Percentiles rank a stretch among this genome's conserved stretches.
Evolutionary conservation across 2,797 vertebrate species (phyloP).

Genomic region (Lophius americanus): DNA sequence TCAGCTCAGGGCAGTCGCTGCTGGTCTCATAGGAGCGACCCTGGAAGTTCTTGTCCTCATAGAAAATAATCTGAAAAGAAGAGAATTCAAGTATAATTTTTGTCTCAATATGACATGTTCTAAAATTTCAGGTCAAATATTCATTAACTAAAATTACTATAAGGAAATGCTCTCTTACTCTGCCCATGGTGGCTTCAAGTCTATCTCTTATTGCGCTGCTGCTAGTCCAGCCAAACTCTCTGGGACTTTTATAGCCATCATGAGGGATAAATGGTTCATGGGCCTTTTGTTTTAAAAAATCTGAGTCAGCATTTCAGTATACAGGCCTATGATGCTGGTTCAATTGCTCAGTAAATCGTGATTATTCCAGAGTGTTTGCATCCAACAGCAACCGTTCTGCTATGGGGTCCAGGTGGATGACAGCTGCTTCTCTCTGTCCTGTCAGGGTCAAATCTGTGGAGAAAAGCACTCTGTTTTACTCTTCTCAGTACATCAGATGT

Average conservation of each 20-base stretch:
- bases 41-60: conserved; percentile 78
- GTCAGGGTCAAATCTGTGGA: conserved; percentile 9
- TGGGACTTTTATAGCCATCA: conserved; percentile 73
- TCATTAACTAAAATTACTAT: too few species aligned
- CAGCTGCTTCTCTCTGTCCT: conserved; percentile 36
- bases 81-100: too few species aligned
- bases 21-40: conserved; percentile 75
- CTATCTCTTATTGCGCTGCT: conserved; percentile 48
- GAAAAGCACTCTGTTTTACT: conserved; percentile 10
- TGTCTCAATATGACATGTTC: too few species aligned
- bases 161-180: conserved; percentile 51
- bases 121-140: too few species aligned
- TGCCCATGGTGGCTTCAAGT: conserved; percentile 66
- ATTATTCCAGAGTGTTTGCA: conserved; percentile 72
- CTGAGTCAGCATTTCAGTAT: conserved; percentile 74
- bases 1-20: conserved; percentile 74
- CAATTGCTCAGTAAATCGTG: conserved; percentile 72
- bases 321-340: conserved; percentile 69
- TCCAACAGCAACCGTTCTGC: conserved; percentile 47
- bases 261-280: conserved; percentile 70
- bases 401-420: conserved; percentile 52
- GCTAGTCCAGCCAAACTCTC: conserved; percentile 19
- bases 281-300: conserved; percentile 70
- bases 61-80: conserved; percentile 72
- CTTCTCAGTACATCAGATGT: neutral